phyloP scores from a whole-genome alignment of 30 jellyfish, hydroid and myxozoan genomes.

The Aurelia aurita region DNA sequence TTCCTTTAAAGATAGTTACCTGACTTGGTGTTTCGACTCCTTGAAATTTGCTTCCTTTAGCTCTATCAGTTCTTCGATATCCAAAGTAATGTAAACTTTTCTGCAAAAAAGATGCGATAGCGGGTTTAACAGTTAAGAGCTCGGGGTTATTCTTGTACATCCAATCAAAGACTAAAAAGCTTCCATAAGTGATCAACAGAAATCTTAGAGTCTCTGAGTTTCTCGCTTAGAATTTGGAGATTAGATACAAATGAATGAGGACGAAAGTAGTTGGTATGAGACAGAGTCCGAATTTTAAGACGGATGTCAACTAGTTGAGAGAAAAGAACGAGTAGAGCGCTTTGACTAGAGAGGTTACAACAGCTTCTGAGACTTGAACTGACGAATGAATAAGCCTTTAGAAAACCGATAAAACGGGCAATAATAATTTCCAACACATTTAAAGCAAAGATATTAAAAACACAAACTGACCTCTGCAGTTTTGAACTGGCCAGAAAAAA shows the following conservation, averaged over 20 bases:
- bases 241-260: too few relatives aligned
- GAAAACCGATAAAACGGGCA: too few relatives aligned
- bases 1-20: slow-evolving; percentile 42
- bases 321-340: background rate
- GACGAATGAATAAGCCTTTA: background rate
- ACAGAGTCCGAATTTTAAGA: too few relatives aligned
- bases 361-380: background rate
- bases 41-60: slow-evolving; percentile 92
- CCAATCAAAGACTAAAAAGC: too few relatives aligned
- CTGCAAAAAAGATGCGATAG: slow-evolving; percentile 31
- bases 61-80: slow-evolving; percentile 92
- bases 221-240: too few relatives aligned
- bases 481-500: slow-evolving; percentile 89
- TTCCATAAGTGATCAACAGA: too few relatives aligned
- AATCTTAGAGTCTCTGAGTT: too few relatives aligned
- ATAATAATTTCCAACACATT: too few relatives aligned
- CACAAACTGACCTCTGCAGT: slow-evolving; percentile 81
- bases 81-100: slow-evolving; percentile 95
- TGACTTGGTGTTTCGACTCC: slow-evolving; percentile 99
- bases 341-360: background rate
- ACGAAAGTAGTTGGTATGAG: too few relatives aligned
- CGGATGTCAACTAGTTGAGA: too few relatives aligned
- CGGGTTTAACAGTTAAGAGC: too few relatives aligned
- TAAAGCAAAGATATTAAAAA: background rate
- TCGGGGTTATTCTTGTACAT: too few relatives aligned